Evolutionary conservation across 2,888 invertebrate species (phyloP).

Genomic region (Pristionchus exspectatus): DNA sequence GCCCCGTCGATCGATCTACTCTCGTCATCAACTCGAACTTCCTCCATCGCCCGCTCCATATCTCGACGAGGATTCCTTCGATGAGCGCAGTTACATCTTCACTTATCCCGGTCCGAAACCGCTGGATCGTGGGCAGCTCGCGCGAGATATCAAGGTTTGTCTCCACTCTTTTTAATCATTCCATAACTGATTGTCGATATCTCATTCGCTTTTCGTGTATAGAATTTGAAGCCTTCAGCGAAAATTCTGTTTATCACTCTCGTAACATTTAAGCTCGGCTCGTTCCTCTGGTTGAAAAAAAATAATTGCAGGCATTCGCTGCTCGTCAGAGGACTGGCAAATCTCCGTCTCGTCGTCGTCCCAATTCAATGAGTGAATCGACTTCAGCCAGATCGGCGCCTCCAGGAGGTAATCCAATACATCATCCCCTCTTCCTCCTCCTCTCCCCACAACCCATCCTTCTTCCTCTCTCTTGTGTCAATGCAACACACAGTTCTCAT

Average conservation of each 20-base stretch:
- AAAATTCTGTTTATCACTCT: no score
- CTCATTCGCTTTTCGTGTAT: no score
- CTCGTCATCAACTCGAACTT: conserved; percentile 50
- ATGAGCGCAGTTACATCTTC: conserved; percentile 52
- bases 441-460: not conserved
- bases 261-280: no score
- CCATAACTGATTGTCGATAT: no score
- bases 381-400: conserved; percentile 24
- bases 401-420: conserved; percentile 3
- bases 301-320: conserved; percentile 37
- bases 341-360: conserved; percentile 28
- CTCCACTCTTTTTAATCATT: no score
- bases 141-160: conserved; percentile 44
- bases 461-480: not conserved
- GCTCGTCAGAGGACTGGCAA: conserved; percentile 33
- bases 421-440: not conserved
- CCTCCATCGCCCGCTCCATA: conserved; percentile 46
- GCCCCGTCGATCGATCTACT: conserved; percentile 55
- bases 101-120: conserved; percentile 55
- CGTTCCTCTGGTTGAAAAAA: no score
- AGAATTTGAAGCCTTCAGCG: no score
- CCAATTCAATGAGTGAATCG: conserved; percentile 10
- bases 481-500: conserved; percentile 17
- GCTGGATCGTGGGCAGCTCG: conserved; percentile 6
- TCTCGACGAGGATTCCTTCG: conserved; percentile 39